Evolutionary conservation across 2,888 invertebrate species (phyloP), one percentile per base, ranked within the genome.

Genomic region (Ectemnius lituratus): DNA sequence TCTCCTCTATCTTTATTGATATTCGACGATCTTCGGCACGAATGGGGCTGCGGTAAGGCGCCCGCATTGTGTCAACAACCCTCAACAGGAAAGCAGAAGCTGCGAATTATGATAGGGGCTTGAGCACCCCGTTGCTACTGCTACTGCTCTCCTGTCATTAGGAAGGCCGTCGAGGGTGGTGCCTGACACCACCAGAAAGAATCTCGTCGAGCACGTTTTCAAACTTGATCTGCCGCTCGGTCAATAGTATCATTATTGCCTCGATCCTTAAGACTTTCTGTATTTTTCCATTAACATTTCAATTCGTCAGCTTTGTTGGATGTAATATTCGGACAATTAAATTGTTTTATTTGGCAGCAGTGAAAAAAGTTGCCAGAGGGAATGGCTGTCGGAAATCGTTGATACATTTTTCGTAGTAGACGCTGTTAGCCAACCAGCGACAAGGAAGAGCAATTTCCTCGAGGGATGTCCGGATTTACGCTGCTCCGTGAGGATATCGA

Each of bases 71-170:
- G 87, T 85, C 88, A 88, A 88, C 86, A 87, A 83, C 86, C 86
- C 87, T 86, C 84, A 69, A 82, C 84, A 82, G 86, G 84, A 84
- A 85, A 86, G 82, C 87, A 87, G 87, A 88, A 89, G 87, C 87
- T 87, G 87, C 88, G 87, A 90, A 89, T 90, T 89, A 89, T 88
- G 87, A 90, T 90, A 88, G 88, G 89, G 90, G 89, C 86, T 81
- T 77, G 75, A 82, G 81, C 83, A 80, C 77, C 86, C 82, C 75
- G 84, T 81, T 80, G 84, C 52, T 37, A 37, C 37, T 37, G 37
- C 37, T 37, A 37, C n/a, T 52, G 52, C 14, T 52, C 52, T 37
- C 52, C 86, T 87, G 86, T 87, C 87, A 87, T 87, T 87, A 87
- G 85, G 79, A 83, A 76, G 72, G 78, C 70, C 56, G 72, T 76